phyloP scores from a whole-genome alignment of 2,888 invertebrate genomes.

The Sepioteuthis lessoniana region DNA sequence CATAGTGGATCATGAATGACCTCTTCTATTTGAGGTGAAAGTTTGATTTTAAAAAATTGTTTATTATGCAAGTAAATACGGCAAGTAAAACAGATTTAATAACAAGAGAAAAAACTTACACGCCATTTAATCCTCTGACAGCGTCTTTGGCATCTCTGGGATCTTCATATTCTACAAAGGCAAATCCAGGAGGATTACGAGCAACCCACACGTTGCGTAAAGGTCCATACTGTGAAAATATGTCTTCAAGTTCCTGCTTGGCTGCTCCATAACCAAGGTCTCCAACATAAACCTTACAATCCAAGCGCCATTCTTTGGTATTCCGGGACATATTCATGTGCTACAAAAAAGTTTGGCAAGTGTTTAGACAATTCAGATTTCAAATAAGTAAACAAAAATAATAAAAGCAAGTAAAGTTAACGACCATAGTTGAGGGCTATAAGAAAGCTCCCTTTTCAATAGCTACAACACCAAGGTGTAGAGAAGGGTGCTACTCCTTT shows the following conservation, averaged over 20 bases:
- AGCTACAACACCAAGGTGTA: too few relatives aligned
- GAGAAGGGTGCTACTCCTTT: too few relatives aligned
- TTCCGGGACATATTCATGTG: constrained; percentile 50
- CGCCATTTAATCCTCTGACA: constrained; percentile 74
- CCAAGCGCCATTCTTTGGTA: constrained; percentile 84
- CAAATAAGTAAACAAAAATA: too few relatives aligned
- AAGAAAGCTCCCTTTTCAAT: too few relatives aligned
- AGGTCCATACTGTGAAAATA: constrained; percentile 90
- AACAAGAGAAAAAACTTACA: constrained; percentile 57
- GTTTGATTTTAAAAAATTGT: too few relatives aligned
- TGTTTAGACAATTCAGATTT: background rate
- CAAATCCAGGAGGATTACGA: constrained; percentile 86
- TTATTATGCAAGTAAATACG: too few relatives aligned
- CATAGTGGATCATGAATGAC: too few relatives aligned
- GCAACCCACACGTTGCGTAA: constrained; percentile 94
- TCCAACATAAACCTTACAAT: constrained; percentile 94
- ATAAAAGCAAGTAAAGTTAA: too few relatives aligned
- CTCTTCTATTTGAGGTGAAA: too few relatives aligned
- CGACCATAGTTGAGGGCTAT: too few relatives aligned
- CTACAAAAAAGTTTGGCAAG: background rate
- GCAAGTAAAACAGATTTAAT: too few relatives aligned
- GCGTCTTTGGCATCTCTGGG: constrained; percentile 74
- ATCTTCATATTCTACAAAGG: constrained; percentile 75
- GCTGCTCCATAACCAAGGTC: constrained; percentile 92
- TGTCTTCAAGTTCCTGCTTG: constrained; percentile 88